Percentiles rank a stretch among this genome's conserved stretches.
These are phyloP conservation scores for Macrobrachium nipponense DNA, from an alignment of 1,140 invertebrate species.

Conservation along the genomic window DNA sequence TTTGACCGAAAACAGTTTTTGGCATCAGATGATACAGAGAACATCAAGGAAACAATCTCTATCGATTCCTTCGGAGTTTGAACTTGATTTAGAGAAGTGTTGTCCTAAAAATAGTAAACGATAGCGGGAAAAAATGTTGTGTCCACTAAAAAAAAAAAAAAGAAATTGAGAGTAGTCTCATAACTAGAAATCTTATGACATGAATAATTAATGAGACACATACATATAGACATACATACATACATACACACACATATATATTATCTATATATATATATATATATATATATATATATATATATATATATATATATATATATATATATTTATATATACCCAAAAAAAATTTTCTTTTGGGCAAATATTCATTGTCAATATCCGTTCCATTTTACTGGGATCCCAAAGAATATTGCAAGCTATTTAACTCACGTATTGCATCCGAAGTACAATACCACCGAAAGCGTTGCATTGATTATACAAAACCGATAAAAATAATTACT, in stretches of 20 bases:
- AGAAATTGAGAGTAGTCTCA: not conserved
- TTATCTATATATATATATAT: not conserved
- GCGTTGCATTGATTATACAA: too few species aligned
- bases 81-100: not conserved
- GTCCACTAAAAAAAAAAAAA: not conserved
- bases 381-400: too few species aligned
- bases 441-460: too few species aligned
- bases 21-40: too few species aligned
- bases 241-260: conserved; percentile 7
- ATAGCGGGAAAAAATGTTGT: not conserved
- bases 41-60: too few species aligned
- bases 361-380: too few species aligned
- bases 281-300: conserved; percentile 2
- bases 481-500: too few species aligned
- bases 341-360: too few species aligned
- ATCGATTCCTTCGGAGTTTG: too few species aligned
- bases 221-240: not conserved
- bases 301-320: not conserved
- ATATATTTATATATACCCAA: not conserved
- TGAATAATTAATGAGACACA: conserved; percentile 11
- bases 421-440: too few species aligned
- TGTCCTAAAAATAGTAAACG: not conserved
- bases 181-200: not conserved
- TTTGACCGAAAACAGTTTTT: too few species aligned
- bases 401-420: too few species aligned